Evolutionary conservation across 2,113 vertebrate genomes (phyloP).

Genomic region (Cryptoleucopteryx plumbea): DNA sequence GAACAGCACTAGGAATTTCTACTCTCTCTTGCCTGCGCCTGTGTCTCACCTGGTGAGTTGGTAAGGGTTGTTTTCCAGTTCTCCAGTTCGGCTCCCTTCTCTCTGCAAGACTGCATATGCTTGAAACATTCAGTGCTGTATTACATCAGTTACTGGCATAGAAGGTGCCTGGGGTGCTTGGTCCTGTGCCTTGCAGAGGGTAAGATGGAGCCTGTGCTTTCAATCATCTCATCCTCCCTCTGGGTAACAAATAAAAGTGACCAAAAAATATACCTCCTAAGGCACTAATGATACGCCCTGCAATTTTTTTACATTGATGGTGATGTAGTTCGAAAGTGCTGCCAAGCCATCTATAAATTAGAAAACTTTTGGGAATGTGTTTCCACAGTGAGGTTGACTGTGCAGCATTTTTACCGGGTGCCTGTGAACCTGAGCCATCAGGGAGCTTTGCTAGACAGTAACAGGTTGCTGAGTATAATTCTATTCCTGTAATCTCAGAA

Average conservation of each 20-base stretch:
- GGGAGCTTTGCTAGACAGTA: background rate
- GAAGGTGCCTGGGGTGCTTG: background rate
- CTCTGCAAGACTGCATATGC: fast-evolving
- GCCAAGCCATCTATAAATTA: background rate
- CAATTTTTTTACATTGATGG: background rate
- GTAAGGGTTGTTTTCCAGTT: background rate
- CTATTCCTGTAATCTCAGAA: background rate
- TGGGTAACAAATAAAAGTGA: background rate
- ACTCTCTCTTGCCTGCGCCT: background rate
- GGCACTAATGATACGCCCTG: background rate
- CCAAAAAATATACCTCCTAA: background rate
- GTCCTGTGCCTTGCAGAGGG: background rate
- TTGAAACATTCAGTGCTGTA: background rate
- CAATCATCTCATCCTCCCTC: background rate
- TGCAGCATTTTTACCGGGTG: background rate
- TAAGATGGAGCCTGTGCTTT: background rate
- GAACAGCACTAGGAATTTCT: background rate
- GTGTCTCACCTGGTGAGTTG: background rate
- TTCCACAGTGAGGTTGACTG: background rate
- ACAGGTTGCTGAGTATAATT: background rate
- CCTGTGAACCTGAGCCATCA: background rate
- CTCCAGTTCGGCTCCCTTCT: background rate
- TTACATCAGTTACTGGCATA: no score
- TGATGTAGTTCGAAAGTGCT: background rate
- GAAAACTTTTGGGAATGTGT: background rate